Percentiles rank a stretch among this genome's conserved stretches.
Conservation (phyloP, 2,797 vertebrate species). For the Ispidina lecontei region DNA sequence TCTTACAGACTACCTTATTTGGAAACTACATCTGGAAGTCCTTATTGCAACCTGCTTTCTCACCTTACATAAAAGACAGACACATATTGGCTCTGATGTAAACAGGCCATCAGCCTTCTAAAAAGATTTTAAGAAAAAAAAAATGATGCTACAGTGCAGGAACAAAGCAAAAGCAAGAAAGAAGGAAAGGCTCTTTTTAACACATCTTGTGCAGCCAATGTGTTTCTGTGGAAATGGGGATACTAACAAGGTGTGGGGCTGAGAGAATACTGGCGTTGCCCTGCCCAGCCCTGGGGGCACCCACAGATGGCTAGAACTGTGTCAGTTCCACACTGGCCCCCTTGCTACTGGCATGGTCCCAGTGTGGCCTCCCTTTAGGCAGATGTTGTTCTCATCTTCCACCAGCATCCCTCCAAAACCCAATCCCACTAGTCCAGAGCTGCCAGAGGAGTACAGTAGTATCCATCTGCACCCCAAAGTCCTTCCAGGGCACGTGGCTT, state of each 20-base stretch:
- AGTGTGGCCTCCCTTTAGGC: background rate
- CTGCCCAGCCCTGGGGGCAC: background rate
- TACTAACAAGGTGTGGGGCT: background rate
- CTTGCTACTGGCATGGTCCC: background rate
- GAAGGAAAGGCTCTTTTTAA: background rate
- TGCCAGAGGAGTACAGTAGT: accelerated
- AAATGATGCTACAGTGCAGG: accelerated
- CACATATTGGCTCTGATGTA: background rate
- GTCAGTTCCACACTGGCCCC: background rate
- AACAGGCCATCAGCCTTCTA: background rate
- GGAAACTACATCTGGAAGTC: background rate
- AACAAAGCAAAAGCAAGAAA: background rate
- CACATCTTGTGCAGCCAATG: accelerated
- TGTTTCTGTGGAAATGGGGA: background rate
- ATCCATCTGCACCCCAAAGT: background rate
- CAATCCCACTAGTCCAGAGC: background rate
- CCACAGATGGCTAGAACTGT: accelerated
- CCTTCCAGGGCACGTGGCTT: background rate
- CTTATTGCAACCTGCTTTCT: background rate
- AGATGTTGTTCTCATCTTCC: background rate
- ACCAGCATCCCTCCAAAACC: background rate
- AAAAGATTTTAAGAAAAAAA: background rate
- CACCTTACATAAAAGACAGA: background rate
- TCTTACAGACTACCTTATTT: background rate
- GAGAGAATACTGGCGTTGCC: background rate